Conservation (phyloP, 2,113 vertebrate genomes). For the Sinocyclocheilus rhinocerous region DNA sequence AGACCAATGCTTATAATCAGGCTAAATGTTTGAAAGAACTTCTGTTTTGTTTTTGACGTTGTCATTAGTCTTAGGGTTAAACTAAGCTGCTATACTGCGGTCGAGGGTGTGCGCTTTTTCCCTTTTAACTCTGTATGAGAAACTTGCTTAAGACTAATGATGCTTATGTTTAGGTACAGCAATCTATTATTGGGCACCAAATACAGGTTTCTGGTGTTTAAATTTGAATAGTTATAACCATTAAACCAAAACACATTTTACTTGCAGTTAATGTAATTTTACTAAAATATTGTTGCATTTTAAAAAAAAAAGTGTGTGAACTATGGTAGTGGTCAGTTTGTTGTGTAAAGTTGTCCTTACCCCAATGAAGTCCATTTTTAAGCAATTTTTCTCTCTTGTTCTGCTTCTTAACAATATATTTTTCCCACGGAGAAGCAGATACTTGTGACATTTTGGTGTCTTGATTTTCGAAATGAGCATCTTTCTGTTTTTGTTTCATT, state of each 20-base stretch:
- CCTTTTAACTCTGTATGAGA: too few relatives aligned
- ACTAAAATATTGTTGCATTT: background rate
- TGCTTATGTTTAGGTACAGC: background rate
- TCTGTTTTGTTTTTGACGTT: background rate
- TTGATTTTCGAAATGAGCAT: background rate
- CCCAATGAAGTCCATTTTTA: background rate
- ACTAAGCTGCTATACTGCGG: background rate
- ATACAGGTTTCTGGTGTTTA: background rate
- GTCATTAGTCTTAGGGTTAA: background rate
- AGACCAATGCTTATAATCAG: background rate
- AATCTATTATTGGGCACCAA: background rate
- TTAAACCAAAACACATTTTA: background rate
- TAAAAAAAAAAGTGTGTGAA: background rate
- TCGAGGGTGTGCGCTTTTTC: background rate
- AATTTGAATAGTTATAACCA: background rate
- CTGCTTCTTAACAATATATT: background rate
- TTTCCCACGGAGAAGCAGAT: background rate
- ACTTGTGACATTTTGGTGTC: background rate
- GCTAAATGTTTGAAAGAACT: background rate
- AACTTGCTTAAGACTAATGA: background rate
- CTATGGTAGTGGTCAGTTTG: background rate
- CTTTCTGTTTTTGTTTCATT: slow-evolving; percentile 16
- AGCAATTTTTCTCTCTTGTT: background rate
- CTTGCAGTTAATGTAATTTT: background rate
- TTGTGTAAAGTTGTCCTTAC: background rate